These are phyloP conservation scores for Ostrea edulis DNA, from an alignment of 1,140 invertebrate genomes.

Conservation along the genomic window DNA sequence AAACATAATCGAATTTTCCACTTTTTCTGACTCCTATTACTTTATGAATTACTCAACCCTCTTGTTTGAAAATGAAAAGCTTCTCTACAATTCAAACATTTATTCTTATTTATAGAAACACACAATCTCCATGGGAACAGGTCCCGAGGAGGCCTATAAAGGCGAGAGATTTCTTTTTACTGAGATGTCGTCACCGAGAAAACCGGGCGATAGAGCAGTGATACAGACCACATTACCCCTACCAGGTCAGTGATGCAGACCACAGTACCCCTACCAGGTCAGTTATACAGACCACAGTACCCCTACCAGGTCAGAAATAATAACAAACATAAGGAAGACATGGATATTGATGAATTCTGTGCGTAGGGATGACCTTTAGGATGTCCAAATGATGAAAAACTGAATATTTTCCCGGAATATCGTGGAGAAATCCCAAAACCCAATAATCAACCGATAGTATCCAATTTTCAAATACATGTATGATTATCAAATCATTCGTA, in stretches of 20 bases:
- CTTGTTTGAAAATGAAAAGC: not conserved
- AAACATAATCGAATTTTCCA: not conserved
- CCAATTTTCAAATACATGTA: too few species aligned
- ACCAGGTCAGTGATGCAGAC: constrained; percentile 40
- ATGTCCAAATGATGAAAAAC: too few species aligned
- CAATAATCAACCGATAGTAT: too few species aligned
- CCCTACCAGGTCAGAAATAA: not conserved
- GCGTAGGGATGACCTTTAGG: too few species aligned
- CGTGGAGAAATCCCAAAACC: too few species aligned
- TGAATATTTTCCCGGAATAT: too few species aligned
- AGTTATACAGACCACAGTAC: too few species aligned
- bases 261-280: not conserved
- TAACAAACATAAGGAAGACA: too few species aligned
- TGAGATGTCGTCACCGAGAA: constrained; percentile 44
- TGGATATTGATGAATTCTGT: too few species aligned
- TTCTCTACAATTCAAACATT: not conserved
- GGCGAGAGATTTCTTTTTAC: constrained; percentile 43
- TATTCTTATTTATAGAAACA: not conserved
- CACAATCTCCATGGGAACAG: constrained; percentile 2
- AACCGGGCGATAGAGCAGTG: constrained; percentile 27
- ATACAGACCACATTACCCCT: constrained; percentile 5
- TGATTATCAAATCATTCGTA: too few species aligned
- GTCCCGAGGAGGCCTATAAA: constrained; percentile 21
- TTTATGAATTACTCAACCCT: too few species aligned
- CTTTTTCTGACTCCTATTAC: not conserved